Conservation (phyloP, 2,888 invertebrate species). For the Myathropa florea region DNA sequence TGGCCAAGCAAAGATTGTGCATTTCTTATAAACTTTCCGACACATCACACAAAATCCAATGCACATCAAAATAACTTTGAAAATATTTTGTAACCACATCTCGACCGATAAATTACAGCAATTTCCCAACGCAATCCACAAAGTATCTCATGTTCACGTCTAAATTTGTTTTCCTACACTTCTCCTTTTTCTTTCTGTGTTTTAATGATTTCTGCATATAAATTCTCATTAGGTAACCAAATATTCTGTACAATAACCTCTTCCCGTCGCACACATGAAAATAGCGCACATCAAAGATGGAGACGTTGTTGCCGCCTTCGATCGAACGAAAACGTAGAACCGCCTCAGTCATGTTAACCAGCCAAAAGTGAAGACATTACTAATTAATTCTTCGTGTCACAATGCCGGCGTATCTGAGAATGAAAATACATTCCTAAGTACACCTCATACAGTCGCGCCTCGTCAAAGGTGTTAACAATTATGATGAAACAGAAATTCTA, state of each 20-base stretch:
- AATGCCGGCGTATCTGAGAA: neutral
- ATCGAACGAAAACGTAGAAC: neutral
- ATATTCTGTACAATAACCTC: constrained; percentile 20
- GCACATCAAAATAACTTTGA: neutral
- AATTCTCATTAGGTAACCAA: constrained; percentile 40
- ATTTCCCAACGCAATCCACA: neutral
- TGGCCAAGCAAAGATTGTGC: no score
- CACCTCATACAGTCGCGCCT: neutral
- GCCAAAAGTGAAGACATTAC: constrained; percentile 48
- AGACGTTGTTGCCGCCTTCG: constrained; percentile 19
- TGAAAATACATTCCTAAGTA: constrained; percentile 30
- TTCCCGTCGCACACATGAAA: neutral
- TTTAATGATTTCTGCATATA: constrained; percentile 18
- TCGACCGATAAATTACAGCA: neutral
- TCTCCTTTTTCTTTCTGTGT: neutral
- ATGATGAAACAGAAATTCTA: constrained; percentile 35
- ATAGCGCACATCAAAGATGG: constrained; percentile 52
- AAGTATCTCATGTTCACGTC: neutral
- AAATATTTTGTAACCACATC: neutral
- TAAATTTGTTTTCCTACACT: neutral
- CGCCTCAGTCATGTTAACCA: constrained; percentile 7
- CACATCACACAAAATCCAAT: no score
- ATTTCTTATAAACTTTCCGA: no score
- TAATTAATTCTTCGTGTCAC: constrained; percentile 40
- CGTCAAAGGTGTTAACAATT: constrained; percentile 32